These are phyloP conservation scores for Anarsia innoxiella DNA, from an alignment of 2,888 invertebrate species.

Conservation along the genomic window DNA sequence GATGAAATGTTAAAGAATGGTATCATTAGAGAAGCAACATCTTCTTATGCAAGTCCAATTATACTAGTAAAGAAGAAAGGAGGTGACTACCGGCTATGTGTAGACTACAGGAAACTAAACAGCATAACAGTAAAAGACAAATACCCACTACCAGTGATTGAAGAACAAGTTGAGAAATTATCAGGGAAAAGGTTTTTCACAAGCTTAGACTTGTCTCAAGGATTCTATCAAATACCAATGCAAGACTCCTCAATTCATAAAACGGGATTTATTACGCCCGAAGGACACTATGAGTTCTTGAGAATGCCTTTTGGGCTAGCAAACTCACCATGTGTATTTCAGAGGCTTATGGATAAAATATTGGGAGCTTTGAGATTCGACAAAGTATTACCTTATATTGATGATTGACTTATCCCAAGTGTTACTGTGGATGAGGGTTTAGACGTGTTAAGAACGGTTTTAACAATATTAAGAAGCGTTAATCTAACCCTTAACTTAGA, in stretches of 20 bases:
- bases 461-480: background rate
- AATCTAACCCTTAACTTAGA: conserved; percentile 3
- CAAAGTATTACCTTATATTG: conserved; percentile 3
- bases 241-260: background rate
- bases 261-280: conserved; percentile 4
- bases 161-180: background rate
- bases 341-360: background rate
- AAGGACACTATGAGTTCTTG: conserved; percentile 1
- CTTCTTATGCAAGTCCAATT: conserved; percentile 17
- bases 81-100: conserved; percentile 17
- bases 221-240: conserved; percentile 10
- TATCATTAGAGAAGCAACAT: conserved; percentile 17
- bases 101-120: conserved; percentile 19
- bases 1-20: conserved; percentile 13
- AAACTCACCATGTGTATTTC: background rate
- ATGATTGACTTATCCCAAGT: conserved; percentile 5
- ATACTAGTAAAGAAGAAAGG: conserved; percentile 18
- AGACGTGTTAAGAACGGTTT: background rate
- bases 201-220: conserved; percentile 7
- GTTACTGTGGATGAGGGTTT: background rate
- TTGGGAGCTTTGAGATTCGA: background rate
- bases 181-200: conserved; percentile 7
- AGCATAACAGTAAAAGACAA: background rate
- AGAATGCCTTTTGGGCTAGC: conserved; percentile 4
- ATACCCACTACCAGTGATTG: conserved; percentile 3